Base-by-base conservation (phyloP, 2,797 vertebrate species). In the Tarsius wallacei region DNA sequence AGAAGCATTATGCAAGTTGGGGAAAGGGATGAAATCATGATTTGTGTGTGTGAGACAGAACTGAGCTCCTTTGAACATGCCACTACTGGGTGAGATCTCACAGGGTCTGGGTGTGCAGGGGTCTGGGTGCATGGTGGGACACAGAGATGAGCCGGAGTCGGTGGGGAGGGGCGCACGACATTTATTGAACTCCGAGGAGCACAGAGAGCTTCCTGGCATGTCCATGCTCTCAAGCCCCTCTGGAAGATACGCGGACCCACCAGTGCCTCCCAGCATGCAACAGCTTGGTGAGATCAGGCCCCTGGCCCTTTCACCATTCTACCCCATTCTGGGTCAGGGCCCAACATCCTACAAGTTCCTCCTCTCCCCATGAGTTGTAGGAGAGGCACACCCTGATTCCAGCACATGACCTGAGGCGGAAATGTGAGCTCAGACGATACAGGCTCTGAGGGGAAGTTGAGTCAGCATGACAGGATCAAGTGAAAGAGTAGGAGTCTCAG, bases 141-240 rank as follows among this genome's bases (percentile, higher is more conserved):
- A 97, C 96, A 97, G 83, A 98, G 88, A 96, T 33, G 57, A 97
- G 85, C 93, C 98, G 13, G 97, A 98, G 96, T 97, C 98, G 47
- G 63, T 88, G 19, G 7, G 82, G 98, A 98, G 98, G 98, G 97
- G 97, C 98, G 42, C 98, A 98, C 82, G 87, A 98, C 98, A 87
- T 99, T 99, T 99, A 99, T 99, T 99, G 97, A 98, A 97, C 98
- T 98, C 96, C 73, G 96, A 95, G 88, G 0, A 49, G 97, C 96
- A 98, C 97, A 93, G 96, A 98, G 93, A 13, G 96, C 97, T 96
- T 98, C 97, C 98, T 98, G 97, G 55, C 16, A 9, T 9, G 47
- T 64, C 76, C 51, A 8, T 97, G 93, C 97, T 97, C 97, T 47
- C 70, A 17, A 19, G 59, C 28, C 63, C 59, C 90, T 53, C 55